A percentile compares a stretch with the other conserved stretches of the same genome.
phyloP scores from a whole-genome alignment of 2,797 vertebrate species.

The Ataeniobius toweri region DNA sequence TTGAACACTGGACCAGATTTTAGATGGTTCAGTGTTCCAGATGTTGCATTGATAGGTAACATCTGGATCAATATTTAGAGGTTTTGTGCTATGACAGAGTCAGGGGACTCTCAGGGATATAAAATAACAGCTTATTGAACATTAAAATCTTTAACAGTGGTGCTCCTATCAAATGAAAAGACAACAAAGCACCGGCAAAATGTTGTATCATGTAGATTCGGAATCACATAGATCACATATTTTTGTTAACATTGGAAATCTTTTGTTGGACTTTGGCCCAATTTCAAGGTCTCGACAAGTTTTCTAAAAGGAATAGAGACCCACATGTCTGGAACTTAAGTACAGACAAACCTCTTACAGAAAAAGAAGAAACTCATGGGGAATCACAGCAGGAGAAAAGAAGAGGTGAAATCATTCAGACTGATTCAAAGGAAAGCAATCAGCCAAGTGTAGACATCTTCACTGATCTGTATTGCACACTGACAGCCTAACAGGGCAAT shows the following conservation, averaged over 20 bases:
- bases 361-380: slow-evolving; percentile 49
- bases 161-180: neutral
- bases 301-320: neutral
- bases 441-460: slow-evolving; percentile 47
- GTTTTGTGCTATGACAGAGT: neutral
- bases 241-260: neutral
- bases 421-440: slow-evolving; percentile 65
- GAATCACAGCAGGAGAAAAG: slow-evolving; percentile 54
- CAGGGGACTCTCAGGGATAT: neutral
- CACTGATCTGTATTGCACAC: slow-evolving; percentile 45
- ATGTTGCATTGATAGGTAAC: no score
- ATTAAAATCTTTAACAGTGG: neutral
- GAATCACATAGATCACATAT: neutral
- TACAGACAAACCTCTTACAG: slow-evolving; percentile 20
- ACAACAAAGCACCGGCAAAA: neutral
- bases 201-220: neutral
- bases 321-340: neutral
- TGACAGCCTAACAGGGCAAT: slow-evolving; percentile 25
- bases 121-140: neutral
- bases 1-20: no score
- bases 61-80: neutral
- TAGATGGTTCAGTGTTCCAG: no score
- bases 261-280: neutral
- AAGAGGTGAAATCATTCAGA: slow-evolving; percentile 44
- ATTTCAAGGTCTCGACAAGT: neutral